Percentiles rank a stretch among this genome's conserved stretches.
Conservation (phyloP, 2,113 vertebrate genomes). For the Struthio camelus region DNA sequence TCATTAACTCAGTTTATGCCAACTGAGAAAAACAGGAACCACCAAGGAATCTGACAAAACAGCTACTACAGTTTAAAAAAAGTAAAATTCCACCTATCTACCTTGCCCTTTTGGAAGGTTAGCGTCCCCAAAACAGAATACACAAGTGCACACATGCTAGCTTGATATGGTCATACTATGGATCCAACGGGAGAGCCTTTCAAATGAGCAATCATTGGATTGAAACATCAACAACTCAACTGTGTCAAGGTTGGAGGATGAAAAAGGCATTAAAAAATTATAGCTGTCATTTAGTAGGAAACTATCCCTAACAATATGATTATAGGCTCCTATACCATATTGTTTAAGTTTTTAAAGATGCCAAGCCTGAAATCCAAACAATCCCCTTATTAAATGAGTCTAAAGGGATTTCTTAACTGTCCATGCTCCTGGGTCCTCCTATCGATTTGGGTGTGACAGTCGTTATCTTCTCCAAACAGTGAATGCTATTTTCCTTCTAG, state of each 20-base stretch:
- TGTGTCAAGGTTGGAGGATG: background rate
- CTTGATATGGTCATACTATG: background rate
- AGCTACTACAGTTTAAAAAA: background rate
- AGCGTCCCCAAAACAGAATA: background rate
- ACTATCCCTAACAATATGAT: background rate
- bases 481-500: background rate
- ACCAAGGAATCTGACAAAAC: background rate
- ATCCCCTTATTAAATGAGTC: background rate
- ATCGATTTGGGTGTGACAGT: background rate
- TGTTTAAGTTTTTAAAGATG: background rate
- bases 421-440: background rate
- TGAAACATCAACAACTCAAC: background rate
- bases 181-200: background rate
- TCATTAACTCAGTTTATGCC: background rate
- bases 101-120: background rate
- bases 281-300: background rate
- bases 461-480: fast-evolving
- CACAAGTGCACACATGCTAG: background rate
- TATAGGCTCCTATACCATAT: background rate
- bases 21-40: background rate
- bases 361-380: background rate
- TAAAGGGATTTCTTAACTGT: background rate
- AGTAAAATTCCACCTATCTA: background rate
- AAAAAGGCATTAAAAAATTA: background rate
- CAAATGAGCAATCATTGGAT: background rate